A percentile compares a stretch with the other conserved stretches of the same genome.
phyloP scores from a whole-genome alignment of 2,888 invertebrate species.

The Anarsia innoxiella region DNA sequence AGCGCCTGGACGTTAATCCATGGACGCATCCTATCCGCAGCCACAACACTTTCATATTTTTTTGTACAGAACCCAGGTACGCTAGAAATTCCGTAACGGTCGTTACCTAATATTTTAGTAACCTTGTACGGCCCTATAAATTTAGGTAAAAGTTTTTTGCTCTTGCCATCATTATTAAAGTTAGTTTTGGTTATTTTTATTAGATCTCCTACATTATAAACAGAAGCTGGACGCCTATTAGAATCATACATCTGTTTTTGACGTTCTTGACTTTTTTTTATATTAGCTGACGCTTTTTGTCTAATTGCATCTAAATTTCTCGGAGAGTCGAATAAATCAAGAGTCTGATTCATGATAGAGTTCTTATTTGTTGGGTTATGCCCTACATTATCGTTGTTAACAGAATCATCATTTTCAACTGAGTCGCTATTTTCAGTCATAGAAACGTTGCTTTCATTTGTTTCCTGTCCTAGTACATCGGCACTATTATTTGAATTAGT shows the following conservation, averaged over 20 bases:
- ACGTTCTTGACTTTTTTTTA: not conserved
- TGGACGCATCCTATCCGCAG: conserved; percentile 5
- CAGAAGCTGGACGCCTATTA: conserved; percentile 1
- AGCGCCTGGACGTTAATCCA: conserved; percentile 2
- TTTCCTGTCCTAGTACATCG: no score
- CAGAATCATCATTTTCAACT: no score
- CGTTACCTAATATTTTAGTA: conserved; percentile 5
- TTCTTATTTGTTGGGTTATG: no score
- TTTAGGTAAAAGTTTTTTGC: conserved; percentile 1
- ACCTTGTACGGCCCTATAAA: conserved; percentile 1
- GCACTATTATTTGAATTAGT: not conserved
- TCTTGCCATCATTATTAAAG: conserved; percentile 3
- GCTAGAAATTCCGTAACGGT: conserved; percentile 2
- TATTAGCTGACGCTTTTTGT: not conserved
- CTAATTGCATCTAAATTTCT: not conserved
- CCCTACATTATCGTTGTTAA: no score
- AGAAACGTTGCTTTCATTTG: no score
- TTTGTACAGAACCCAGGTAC: conserved; percentile 1
- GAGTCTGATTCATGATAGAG: no score
- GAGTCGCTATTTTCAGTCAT: no score
- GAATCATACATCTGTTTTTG: not conserved
- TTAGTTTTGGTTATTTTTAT: conserved; percentile 4
- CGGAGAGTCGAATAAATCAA: no score
- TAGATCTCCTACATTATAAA: conserved; percentile 1
- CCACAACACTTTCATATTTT: not conserved